phyloP scores from a whole-genome alignment of 1,140 invertebrate genomes.

The Bombus picipes region DNA sequence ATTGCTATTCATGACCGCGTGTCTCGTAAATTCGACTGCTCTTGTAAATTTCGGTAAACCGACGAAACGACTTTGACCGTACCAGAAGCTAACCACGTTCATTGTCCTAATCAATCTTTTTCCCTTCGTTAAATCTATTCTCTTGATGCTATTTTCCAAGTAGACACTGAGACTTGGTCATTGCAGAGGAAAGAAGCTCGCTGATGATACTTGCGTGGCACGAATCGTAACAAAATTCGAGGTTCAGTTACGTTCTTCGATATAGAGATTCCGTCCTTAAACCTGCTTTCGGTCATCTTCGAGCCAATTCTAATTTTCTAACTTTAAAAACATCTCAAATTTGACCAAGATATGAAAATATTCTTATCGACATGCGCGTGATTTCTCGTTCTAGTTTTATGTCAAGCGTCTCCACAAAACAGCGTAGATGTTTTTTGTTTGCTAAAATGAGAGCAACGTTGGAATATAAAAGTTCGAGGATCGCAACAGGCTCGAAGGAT shows the following conservation, averaged over 20 bases:
- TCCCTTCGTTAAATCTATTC: neutral
- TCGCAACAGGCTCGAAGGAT: too few relatives aligned
- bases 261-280: too few relatives aligned
- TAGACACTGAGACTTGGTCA: neutral
- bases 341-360: too few relatives aligned
- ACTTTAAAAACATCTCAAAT: too few relatives aligned
- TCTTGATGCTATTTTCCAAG: neutral
- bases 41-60: neutral
- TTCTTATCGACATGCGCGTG: too few relatives aligned
- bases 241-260: neutral
- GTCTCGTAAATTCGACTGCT: neutral
- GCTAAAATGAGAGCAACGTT: too few relatives aligned
- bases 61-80: neutral
- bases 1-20: neutral
- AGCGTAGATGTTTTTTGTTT: too few relatives aligned
- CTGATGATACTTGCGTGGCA: conserved; percentile 7
- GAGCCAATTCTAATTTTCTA: too few relatives aligned
- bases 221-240: conserved; percentile 1
- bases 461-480: too few relatives aligned
- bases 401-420: too few relatives aligned
- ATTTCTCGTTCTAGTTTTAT: too few relatives aligned
- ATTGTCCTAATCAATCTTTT: neutral
- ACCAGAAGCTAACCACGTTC: neutral
- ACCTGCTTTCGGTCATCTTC: neutral
- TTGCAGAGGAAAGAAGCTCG: neutral